phyloP scores from a whole-genome alignment of 2,113 vertebrate species.

The Sclerurus mexicanus region DNA sequence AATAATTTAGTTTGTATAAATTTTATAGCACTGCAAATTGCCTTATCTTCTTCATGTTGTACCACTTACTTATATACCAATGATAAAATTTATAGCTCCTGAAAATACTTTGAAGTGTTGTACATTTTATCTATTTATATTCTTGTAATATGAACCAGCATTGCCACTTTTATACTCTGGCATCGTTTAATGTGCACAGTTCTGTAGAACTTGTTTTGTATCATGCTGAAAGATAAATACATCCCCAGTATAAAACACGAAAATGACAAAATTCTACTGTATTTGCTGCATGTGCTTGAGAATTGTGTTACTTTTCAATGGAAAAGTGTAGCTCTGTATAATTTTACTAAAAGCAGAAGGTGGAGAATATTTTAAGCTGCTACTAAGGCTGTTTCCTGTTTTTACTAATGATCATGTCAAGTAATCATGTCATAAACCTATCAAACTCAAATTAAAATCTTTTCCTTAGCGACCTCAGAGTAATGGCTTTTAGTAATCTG shows the following conservation, averaged over 20 bases:
- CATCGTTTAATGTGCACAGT: background rate
- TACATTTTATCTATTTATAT: background rate
- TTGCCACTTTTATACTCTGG: background rate
- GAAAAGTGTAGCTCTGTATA: background rate
- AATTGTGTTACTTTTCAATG: background rate
- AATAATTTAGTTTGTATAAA: background rate
- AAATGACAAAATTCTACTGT: background rate
- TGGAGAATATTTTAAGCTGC: background rate
- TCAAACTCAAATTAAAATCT: background rate
- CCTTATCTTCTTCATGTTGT: background rate
- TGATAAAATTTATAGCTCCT: background rate
- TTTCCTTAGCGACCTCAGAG: background rate
- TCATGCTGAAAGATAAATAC: background rate
- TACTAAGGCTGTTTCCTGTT: background rate
- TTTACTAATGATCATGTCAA: background rate
- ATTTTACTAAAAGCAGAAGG: background rate
- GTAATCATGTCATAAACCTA: background rate
- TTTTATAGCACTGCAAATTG: background rate
- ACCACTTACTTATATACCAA: background rate
- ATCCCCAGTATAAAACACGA: background rate
- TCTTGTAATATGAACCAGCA: background rate
- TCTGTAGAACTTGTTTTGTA: background rate
- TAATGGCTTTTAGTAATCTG: background rate
- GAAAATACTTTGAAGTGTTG: background rate
- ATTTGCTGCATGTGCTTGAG: background rate